These are phyloP conservation scores for Aphodius sticticus DNA, from an alignment of 2,888 invertebrate genomes.

Conservation along the genomic window DNA sequence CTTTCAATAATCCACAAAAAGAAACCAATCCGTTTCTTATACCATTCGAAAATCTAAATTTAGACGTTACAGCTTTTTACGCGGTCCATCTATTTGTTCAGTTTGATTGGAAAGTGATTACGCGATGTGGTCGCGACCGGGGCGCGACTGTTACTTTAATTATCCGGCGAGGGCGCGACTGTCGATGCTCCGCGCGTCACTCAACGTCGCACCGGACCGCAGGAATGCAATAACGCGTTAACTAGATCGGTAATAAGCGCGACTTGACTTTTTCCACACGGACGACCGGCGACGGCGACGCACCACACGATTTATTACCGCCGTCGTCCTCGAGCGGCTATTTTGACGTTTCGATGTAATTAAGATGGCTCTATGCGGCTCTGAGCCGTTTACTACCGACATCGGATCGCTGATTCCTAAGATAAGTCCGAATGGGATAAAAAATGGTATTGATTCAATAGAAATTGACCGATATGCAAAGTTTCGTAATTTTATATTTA, in stretches of 20 bases:
- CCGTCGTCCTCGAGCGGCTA: not conserved
- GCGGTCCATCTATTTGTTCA: constrained; percentile 4
- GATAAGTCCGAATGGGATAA: too few species aligned
- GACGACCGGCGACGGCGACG: not conserved
- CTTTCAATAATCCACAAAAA: not conserved
- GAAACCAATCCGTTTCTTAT: not conserved
- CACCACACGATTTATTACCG: not conserved
- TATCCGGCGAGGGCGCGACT: not conserved
- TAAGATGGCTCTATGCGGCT: not conserved
- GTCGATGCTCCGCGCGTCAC: not conserved
- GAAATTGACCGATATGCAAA: too few species aligned
- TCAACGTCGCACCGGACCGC: constrained; percentile 16
- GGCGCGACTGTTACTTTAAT: not conserved
- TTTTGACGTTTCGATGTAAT: constrained; percentile 4
- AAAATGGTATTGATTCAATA: too few species aligned
- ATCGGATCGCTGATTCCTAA: not conserved
- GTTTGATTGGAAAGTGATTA: not conserved
- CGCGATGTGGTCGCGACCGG: not conserved
- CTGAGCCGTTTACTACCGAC: not conserved
- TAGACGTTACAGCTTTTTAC: not conserved
- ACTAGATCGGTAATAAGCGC: constrained; percentile 32
- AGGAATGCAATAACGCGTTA: constrained; percentile 35
- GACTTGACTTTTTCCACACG: constrained; percentile 27
- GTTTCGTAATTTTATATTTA: too few species aligned
- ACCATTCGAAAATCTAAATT: not conserved